Evolutionary conservation across 2,888 invertebrate species (phyloP).

Genomic region (Cynaeus angustus): DNA sequence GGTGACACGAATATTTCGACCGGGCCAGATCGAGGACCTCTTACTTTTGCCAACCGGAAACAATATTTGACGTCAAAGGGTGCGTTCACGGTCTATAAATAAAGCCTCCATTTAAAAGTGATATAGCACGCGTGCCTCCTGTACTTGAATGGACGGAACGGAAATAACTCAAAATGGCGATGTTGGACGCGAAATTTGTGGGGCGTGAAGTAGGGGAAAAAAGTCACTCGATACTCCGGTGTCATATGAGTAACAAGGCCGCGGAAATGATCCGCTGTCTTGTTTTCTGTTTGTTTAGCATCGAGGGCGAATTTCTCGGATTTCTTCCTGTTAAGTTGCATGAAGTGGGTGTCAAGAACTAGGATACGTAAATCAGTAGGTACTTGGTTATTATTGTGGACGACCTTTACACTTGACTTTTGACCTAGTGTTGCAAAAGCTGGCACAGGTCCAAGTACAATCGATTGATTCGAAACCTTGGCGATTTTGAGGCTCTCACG

Average conservation of each 20-base stretch:
- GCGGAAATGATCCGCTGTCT: slow-evolving; percentile 11
- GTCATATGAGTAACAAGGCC: slow-evolving; percentile 41
- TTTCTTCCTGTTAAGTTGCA: too few relatives aligned
- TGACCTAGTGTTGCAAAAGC: slow-evolving; percentile 28
- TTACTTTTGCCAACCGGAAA: slow-evolving; percentile 46
- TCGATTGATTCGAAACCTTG: slow-evolving; percentile 26
- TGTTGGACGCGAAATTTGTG: slow-evolving; percentile 19
- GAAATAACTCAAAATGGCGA: slow-evolving; percentile 43
- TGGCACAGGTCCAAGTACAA: slow-evolving; percentile 34
- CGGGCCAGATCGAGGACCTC: slow-evolving; percentile 16
- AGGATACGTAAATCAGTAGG: slow-evolving; percentile 14
- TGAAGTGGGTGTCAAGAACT: not conserved
- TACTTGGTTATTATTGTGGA: not conserved
- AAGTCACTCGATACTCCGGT: slow-evolving; percentile 34
- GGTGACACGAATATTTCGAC: slow-evolving; percentile 27
- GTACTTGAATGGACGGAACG: slow-evolving; percentile 37
- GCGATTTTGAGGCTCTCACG: slow-evolving; percentile 38
- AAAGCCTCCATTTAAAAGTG: slow-evolving; percentile 11
- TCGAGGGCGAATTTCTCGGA: slow-evolving; percentile 8
- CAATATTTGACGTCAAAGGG: slow-evolving; percentile 44
- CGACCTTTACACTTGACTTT: slow-evolving; percentile 48
- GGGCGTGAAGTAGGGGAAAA: slow-evolving; percentile 29
- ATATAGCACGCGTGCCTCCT: slow-evolving; percentile 28
- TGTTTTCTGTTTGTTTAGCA: slow-evolving; percentile 6
- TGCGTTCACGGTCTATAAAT: slow-evolving; percentile 37